Base-by-base conservation (phyloP, 2,797 vertebrate genomes). In the Knipowitschia caucasica region DNA sequence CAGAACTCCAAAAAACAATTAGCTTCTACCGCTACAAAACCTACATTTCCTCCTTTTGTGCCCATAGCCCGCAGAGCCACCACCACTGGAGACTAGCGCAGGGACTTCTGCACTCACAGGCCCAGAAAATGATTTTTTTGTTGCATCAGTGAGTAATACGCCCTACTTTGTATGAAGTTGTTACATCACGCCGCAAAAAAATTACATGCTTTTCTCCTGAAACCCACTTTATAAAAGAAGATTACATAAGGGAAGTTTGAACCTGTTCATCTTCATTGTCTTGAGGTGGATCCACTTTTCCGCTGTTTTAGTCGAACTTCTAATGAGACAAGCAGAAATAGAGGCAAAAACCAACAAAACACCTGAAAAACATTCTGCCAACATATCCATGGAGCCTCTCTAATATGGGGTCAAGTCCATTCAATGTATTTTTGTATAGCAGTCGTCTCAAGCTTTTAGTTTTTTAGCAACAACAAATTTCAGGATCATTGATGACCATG, bases 141-240 rank as follows among this genome's bases (percentile, higher is more conserved):
- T 85, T 83, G 71, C 76, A 72, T 84, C 81, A 83, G 69, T 79
- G 66, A 78, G 71, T 80, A 76, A 80, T 73, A 73, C 47, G 59
- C 43, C 81, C 69, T 73, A 79, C 67, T 77, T 75, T 80, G 59
- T 79, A 76, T 71, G 60, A 77, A 78, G 73, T 71, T 78, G 61
- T 88, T 85, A 74, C 80, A 81, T 85, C 77, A 85, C 75, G 43
- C 43, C 50, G 62, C 67, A 67, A 76, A 67, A 76, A 75, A 76
- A 69, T 78, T 80, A 73, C 69, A 73, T 71, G 56, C 73, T 71
- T 71, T 68, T 50, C 50, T 49, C 49, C 33, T 66, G 62, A 62
- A 75, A 63, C 54, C 62, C 56, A 52, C 21, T 78, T 75, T 57
- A 69, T 27, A 49, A 24, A 49, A n/a, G n/a, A 34, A 44, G 34